Base-by-base conservation (phyloP, 2,113 vertebrate species). In the Arizona elegans region DNA sequence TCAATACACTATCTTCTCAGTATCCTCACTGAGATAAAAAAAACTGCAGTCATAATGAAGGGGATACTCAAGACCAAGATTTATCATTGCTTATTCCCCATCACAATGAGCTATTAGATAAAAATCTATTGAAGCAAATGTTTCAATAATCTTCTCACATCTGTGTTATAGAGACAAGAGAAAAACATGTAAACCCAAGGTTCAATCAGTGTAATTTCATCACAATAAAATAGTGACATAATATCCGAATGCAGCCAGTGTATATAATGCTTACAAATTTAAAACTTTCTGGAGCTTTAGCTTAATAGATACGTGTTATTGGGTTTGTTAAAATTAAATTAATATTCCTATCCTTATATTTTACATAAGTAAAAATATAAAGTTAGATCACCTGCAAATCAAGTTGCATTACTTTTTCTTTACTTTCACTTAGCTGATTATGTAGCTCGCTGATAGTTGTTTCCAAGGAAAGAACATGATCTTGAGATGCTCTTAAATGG, bases 331-430 rank as follows among this genome's bases (percentile, higher is more conserved):
- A 21, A n/a, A 81, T 17, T 50, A 88, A 81, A 23, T 21, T 19
- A 55, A 19, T 8, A 81, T 38, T 50, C 29, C 19, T 52, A 12
- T n/a, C 29, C 24, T 62, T 19, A 89, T 62, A 23, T 2, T 59
- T 43, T 52, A 90, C 19, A 47, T 21, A 92, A 26, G 0, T 81
- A 81, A 43, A 81, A 43, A 43, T 43, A 89, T 0, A 92, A 93
- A 91, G 87, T 47, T 38, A 11, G 23, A 90, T 96, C 98, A 99
- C 99, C 99, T 99, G 99, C 62, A 99, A 96, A 94, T 99, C 99
- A 90, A 99, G 98, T 94, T 99, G 99, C 23, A 98, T 96, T 8
- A 98, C 98, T 93, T 99, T 99, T 95, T 99, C 99, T 96, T 98
- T 99, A 97, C 98, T 99, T 96, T 99, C 99, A 90, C 97, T 97